Conservation (phyloP, 2,888 invertebrate species). For the Heliconius ismenius region DNA sequence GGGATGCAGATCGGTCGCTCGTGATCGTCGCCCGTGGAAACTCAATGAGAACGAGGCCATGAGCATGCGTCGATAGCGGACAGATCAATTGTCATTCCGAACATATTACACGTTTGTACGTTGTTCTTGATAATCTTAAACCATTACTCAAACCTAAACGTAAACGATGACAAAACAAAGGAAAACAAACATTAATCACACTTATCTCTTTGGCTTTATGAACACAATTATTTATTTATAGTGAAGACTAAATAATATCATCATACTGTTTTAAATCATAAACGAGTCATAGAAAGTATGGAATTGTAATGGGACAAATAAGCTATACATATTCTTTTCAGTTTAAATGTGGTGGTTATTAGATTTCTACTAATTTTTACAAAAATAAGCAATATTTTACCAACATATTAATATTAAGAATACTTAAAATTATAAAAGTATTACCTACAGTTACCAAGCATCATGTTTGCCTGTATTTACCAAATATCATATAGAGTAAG, state of each 20-base stretch:
- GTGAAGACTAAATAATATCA: background rate
- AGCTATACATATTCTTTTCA: too few species aligned
- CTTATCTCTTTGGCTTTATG: background rate
- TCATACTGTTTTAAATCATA: background rate
- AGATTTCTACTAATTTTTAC: too few species aligned
- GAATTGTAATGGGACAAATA: too few species aligned
- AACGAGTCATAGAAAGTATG: background rate
- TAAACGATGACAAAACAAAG: conserved; percentile 14
- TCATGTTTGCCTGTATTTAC: too few species aligned
- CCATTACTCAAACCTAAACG: conserved; percentile 16
- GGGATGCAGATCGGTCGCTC: conserved; percentile 66
- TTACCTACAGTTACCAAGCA: too few species aligned
- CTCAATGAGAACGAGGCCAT: conserved; percentile 65
- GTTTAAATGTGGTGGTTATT: too few species aligned
- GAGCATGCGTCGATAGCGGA: conserved; percentile 56
- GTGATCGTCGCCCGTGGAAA: conserved; percentile 57
- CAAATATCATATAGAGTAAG: too few species aligned
- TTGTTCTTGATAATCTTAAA: conserved; percentile 24
- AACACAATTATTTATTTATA: background rate
- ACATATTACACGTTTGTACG: conserved; percentile 31
- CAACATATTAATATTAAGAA: too few species aligned
- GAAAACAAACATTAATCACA: conserved; percentile 9
- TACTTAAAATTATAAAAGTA: too few species aligned
- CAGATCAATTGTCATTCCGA: conserved; percentile 42
- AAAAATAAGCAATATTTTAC: too few species aligned